Conservation (phyloP, 2,113 vertebrate species). For the Oreotrochilus melanogaster region DNA sequence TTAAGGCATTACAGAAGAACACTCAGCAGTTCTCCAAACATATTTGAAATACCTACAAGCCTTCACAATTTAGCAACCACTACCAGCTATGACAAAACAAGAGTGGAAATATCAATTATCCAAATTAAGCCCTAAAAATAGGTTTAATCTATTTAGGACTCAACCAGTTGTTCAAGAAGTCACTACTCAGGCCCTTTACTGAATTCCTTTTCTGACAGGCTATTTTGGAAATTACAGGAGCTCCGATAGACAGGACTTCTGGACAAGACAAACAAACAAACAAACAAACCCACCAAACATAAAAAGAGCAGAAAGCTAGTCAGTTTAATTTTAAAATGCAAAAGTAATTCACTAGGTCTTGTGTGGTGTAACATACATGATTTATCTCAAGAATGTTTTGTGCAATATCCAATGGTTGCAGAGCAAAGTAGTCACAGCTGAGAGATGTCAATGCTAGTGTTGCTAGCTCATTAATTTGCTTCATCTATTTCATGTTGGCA, state of each 20-base stretch:
- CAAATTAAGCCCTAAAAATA: constrained; percentile 61
- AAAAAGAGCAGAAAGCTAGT: constrained; percentile 5
- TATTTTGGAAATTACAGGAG: constrained; percentile 17
- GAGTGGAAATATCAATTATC: constrained; percentile 61
- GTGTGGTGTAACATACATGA: constrained; percentile 26
- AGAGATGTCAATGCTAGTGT: neutral
- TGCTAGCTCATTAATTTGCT: neutral
- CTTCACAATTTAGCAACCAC: constrained; percentile 34
- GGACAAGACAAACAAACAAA: constrained; percentile 23
- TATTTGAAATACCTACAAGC: constrained; percentile 17
- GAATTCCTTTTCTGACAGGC: constrained; percentile 41
- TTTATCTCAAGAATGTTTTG: constrained; percentile 13
- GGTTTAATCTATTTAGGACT: constrained; percentile 27
- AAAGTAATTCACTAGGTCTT: constrained; percentile 62
- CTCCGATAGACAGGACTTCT: constrained; percentile 1
- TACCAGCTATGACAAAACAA: constrained; percentile 37
- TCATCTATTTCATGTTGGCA: neutral
- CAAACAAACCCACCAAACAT: no score
- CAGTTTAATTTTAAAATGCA: constrained; percentile 61
- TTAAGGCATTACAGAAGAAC: constrained; percentile 30
- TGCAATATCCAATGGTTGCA: neutral
- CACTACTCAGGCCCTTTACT: constrained; percentile 27
- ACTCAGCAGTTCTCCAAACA: constrained; percentile 20
- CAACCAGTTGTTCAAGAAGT: constrained; percentile 57
- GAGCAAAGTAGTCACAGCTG: neutral